A percentile compares a stretch with the other conserved stretches of the same genome.
Evolutionary conservation across 35 echinoderm and acorn worm genomes (phyloP).

Genomic region (Diadema setosum): DNA sequence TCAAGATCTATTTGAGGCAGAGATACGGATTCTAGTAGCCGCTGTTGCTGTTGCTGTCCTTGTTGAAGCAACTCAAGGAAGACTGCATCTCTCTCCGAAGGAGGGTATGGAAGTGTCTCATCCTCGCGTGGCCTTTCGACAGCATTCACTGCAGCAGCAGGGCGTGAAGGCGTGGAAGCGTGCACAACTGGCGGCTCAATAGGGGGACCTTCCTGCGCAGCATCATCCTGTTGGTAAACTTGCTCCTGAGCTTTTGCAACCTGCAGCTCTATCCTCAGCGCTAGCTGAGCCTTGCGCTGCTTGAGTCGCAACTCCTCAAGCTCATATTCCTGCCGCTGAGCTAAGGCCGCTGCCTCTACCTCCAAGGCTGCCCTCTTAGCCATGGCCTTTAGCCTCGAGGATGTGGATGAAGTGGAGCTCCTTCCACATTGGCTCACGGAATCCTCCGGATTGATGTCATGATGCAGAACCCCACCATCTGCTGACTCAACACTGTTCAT

Average conservation of each 20-base stretch:
- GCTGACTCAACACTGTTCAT: too few species aligned
- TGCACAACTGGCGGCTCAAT: neutral
- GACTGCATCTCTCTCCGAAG: neutral
- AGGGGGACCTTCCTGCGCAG: neutral
- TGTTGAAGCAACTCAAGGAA: neutral
- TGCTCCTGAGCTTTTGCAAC: neutral
- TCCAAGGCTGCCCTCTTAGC: neutral
- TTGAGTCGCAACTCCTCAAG: neutral
- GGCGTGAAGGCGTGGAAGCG: neutral
- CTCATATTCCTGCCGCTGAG: neutral
- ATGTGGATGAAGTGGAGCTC: neutral
- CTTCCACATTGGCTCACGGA: neutral
- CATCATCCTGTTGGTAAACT: neutral
- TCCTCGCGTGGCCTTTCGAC: neutral
- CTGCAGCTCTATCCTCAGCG: neutral
- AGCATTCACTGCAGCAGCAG: neutral
- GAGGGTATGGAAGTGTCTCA: neutral
- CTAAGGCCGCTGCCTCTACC: neutral
- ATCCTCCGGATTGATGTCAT: conserved; percentile 4
- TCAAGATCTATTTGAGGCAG: conserved; percentile 38
- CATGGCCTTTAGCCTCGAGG: neutral
- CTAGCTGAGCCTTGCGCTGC: neutral
- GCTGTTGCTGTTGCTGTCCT: conserved; percentile 38
- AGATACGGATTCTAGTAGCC: conserved; percentile 39
- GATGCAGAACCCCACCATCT: too few species aligned